Percentiles rank a stretch among this genome's conserved stretches.
Evolutionary conservation across 2,113 vertebrate genomes (phyloP).

Genomic region (Hipposideros armiger): DNA sequence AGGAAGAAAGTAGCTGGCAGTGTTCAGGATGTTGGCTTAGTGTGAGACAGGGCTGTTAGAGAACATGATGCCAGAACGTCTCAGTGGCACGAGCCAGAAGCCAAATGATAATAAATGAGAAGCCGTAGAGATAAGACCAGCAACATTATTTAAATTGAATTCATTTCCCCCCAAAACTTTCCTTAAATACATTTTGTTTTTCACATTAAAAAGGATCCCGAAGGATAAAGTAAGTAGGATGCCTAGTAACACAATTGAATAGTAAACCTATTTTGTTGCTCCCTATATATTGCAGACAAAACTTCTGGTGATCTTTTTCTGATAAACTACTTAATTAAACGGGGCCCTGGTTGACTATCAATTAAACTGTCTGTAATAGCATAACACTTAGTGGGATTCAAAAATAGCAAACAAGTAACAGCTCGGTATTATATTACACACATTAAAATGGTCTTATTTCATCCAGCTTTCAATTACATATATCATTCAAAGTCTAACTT

Average conservation of each 20-base stretch:
- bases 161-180: not conserved
- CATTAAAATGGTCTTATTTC: not conserved
- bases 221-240: not conserved
- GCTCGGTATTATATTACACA: not conserved
- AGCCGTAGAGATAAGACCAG: not conserved
- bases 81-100: not conserved
- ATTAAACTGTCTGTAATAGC: not conserved
- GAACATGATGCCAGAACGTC: not conserved
- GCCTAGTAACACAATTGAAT: constrained; percentile 1
- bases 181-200: not conserved
- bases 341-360: not conserved
- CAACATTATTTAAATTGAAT: not conserved
- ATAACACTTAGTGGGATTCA: not conserved
- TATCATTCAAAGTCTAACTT: constrained; percentile 27
- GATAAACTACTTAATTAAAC: constrained; percentile 31
- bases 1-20: not conserved
- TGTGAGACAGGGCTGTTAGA: not conserved
- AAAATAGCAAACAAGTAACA: not conserved
- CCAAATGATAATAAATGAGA: not conserved
- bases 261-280: not conserved
- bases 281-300: not conserved
- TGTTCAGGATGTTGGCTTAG: not conserved
- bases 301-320: constrained; percentile 25
- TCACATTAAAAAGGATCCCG: not conserved
- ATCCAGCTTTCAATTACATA: not conserved